Conservation (phyloP, 2,888 invertebrate species). For the Balanococcus diminutus region DNA sequence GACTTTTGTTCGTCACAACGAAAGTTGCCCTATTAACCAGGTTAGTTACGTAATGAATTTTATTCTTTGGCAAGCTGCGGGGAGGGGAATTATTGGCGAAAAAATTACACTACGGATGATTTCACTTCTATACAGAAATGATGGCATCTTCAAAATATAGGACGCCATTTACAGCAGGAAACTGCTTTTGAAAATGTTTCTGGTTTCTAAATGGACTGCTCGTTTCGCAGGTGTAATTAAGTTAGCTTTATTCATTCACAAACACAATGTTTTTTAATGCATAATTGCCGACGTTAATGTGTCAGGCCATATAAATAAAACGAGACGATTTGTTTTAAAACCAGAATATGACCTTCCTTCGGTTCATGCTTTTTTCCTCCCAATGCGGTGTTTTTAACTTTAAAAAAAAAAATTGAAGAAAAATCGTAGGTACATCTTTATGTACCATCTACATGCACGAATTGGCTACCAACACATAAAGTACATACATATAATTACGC, state of each 20-base stretch:
- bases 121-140: not conserved
- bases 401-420: not conserved
- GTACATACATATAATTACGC: not conserved
- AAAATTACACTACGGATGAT: not conserved
- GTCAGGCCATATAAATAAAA: not conserved
- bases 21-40: not conserved
- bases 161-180: not conserved
- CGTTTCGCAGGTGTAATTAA: slow-evolving; percentile 18
- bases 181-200: slow-evolving; percentile 11
- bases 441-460: not conserved
- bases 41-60: not conserved
- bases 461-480: not conserved
- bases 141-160: not conserved
- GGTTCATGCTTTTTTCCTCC: not conserved
- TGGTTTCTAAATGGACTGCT: not conserved
- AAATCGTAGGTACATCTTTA: not conserved
- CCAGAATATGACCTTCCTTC: not conserved
- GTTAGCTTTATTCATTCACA: slow-evolving; percentile 7
- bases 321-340: slow-evolving; percentile 4
- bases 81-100: not conserved
- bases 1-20: not conserved
- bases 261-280: slow-evolving; percentile 27
- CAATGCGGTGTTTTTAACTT: not conserved
- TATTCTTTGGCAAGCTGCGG: not conserved
- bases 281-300: not conserved